Base-by-base conservation (phyloP, 1,140 invertebrate species). In the Phocides pigmalion region DNA sequence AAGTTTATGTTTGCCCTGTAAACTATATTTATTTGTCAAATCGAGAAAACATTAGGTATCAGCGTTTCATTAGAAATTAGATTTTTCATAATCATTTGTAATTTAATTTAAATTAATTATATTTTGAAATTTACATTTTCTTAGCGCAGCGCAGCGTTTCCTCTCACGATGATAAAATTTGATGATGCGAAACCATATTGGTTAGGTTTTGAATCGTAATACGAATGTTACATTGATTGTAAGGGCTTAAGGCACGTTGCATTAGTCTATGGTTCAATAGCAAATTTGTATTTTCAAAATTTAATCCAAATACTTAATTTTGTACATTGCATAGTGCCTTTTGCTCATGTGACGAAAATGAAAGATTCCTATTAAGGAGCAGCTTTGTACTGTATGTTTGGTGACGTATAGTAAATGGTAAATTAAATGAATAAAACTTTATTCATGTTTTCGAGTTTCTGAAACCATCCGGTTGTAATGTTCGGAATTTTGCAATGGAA, bases 231-330 rank as follows among this genome's bases (percentile, higher is more conserved):
- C 28, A 32, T 32, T 66, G 22, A 68, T 68, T 62, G 53, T 68
- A 59, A 59, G 78, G 74, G 79, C 82, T 80, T 71, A 82, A 85
- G 87, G 84, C 87, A 87, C 80, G 70, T 79, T 81, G 82, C 80
- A 79, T 80, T 58, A 74, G 66, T 72, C 44, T 59, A 62, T 35
- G 35, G 17, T 59, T 47, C 17, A 22, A 19, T 20, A 16, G 16
- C 25, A 37, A 37, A 70, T 32, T 66, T 32, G 35, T 64, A 37
- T 77, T 73, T 73, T 68, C 66, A 79, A 74, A 71, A 59, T 75
- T 61, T 70, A 70, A 73, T 77, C 66, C 70, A 78, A 80, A 80
- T 81, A 75, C n/a, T 32, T 32, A 3, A 32, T 32, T 32, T 32
- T 32, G n/a, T 11, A 11, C 9, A 11, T 32, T 32, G 5, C 25